Conservation (phyloP, 2,113 vertebrate species). For the Aramus guarauna region DNA sequence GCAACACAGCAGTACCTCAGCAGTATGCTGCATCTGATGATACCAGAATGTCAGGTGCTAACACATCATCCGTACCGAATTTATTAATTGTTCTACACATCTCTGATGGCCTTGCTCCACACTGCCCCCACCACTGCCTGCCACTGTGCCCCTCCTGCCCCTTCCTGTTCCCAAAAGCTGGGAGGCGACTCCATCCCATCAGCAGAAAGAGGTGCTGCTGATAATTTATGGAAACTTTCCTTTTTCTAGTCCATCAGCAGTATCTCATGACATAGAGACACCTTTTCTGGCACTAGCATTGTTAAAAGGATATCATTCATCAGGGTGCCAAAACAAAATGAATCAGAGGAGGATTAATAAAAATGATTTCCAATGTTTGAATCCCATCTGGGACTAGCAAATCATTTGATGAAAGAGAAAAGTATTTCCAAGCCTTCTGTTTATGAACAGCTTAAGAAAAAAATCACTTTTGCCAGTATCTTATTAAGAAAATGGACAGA, state of each 20-base stretch:
- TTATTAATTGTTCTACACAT: background rate
- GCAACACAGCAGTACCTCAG: background rate
- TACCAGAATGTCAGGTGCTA: background rate
- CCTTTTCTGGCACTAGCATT: background rate
- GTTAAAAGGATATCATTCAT: background rate
- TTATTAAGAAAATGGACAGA: background rate
- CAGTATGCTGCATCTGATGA: background rate
- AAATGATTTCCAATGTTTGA: background rate
- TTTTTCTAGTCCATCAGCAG: background rate
- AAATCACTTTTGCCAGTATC: too few relatives aligned
- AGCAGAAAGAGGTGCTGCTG: background rate
- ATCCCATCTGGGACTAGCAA: background rate
- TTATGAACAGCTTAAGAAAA: background rate
- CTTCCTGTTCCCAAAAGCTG: background rate
- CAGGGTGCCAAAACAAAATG: background rate
- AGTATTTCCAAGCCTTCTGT: background rate
- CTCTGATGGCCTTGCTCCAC: background rate
- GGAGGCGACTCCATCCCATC: background rate
- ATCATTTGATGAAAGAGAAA: background rate
- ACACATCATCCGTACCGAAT: background rate
- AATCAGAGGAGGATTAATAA: background rate
- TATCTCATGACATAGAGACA: background rate
- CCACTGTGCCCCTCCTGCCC: rapidly evolving
- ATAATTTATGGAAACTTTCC: background rate
- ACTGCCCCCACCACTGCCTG: too few relatives aligned